Base-by-base conservation (phyloP, 2,113 vertebrate species). In the Capreolus pygargus region DNA sequence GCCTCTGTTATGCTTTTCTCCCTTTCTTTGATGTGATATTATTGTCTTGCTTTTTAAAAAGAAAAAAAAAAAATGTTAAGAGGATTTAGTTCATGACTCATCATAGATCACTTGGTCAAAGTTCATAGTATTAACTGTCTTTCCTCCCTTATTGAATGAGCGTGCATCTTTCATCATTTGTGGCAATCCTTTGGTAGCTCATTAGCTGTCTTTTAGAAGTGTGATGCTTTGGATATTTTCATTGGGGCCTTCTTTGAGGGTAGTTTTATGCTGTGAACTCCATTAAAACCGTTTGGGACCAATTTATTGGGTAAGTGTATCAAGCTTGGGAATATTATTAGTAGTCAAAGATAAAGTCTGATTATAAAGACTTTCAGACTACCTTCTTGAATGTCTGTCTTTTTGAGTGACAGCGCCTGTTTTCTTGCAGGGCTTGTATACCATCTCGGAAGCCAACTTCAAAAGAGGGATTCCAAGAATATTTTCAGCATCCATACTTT, bases 251-350 rank as follows among this genome's bases (percentile, higher is more conserved):
- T 91, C 43, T 60, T 60, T 78, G 78, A 78, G 39, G 55, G 70
- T 14, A 3, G 12, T 16, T 95, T 81, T 95, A 47, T 95, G 17
- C 30, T 95, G 5, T 81, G 43, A 96, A 86, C 11, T 54, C 52
- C 36, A 13, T 81, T 78, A 91, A 89, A 85, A 52, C 83, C 43
- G n/a, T 70, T 87, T 84, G 39, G 12, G 64, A 52, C 2, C 33
- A 83, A 64, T 36, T 33, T 94, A 39, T 17, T 81, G 47, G 88
- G 54, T 74, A 92, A 92, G 39, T 79, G 17, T 90, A 25, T 84
- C 39, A 89, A 79, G 36, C 52, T 96, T 90, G 60, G 92, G 79
- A 87, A 81, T 86, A 78, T 74, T 90, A 60, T 47, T 88, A 96
- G 67, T 52, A 79, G 83, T 83, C 83, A 94, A 93, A 93, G 54